These are phyloP conservation scores for Dasypolia templi DNA, from an alignment of 2,888 invertebrate species.

Conservation along the genomic window DNA sequence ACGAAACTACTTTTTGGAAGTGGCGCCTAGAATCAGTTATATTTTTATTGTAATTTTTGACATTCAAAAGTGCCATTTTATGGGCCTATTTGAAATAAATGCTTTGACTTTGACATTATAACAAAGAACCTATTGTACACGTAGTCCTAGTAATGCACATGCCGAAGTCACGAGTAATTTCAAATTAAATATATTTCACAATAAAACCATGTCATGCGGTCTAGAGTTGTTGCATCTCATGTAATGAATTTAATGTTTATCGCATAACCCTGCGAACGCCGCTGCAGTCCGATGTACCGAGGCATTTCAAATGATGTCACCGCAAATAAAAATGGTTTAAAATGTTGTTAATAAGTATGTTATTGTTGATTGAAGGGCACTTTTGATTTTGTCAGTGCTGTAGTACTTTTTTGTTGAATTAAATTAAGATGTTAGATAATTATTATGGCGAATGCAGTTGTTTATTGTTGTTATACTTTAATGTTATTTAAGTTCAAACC, in stretches of 20 bases:
- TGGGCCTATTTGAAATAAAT: too few species aligned
- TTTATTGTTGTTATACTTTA: background rate
- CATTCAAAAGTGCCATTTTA: too few species aligned
- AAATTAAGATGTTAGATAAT: background rate
- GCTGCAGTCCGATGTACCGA: slow-evolving; percentile 17
- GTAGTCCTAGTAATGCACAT: background rate
- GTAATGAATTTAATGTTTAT: slow-evolving; percentile 60
- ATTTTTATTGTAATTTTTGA: too few species aligned
- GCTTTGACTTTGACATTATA: too few species aligned
- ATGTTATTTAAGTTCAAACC: background rate
- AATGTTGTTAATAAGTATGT: slow-evolving; percentile 2
- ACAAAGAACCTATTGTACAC: background rate
- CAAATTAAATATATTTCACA: slow-evolving; percentile 38
- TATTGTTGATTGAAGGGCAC: background rate
- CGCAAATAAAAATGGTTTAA: slow-evolving; percentile 44
- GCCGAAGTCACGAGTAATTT: background rate
- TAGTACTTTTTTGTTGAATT: background rate
- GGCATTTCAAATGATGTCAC: slow-evolving; percentile 19
- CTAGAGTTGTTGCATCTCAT: slow-evolving; percentile 16
- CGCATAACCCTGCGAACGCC: slow-evolving; percentile 42
- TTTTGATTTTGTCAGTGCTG: background rate
- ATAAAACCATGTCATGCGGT: slow-evolving; percentile 38
- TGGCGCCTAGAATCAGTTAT: too few species aligned
- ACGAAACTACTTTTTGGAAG: too few species aligned
- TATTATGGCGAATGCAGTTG: background rate